phyloP scores from a whole-genome alignment of 2,797 vertebrate genomes.

The Myioborus miniatus region DNA sequence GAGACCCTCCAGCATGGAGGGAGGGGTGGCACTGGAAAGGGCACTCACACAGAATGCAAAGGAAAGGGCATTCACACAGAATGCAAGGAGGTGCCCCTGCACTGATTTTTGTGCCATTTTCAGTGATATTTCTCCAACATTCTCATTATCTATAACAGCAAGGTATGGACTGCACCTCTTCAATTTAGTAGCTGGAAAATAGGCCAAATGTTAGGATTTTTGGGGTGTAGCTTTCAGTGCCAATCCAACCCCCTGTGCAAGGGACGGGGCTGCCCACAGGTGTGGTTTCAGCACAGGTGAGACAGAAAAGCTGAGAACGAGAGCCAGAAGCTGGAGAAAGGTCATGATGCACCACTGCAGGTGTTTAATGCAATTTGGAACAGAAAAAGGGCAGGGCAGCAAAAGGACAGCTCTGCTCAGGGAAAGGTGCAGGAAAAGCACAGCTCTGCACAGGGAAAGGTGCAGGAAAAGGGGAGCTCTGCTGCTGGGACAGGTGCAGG shows the following conservation, averaged over 20 bases:
- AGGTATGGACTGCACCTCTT: not conserved
- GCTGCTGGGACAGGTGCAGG: not conserved
- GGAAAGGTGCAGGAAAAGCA: too few species aligned
- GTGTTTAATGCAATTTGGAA: not conserved
- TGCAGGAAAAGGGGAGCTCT: not conserved
- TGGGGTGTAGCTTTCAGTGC: not conserved
- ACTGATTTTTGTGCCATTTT: fast-evolving
- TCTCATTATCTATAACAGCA: not conserved
- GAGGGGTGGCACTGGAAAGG: fast-evolving
- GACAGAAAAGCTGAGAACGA: not conserved
- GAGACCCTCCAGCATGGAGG: fast-evolving
- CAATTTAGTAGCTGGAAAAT: fast-evolving
- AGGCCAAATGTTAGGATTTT: not conserved
- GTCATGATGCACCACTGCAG: not conserved
- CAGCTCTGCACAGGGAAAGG: too few species aligned
- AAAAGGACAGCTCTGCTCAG: too few species aligned
- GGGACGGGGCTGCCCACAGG: not conserved
- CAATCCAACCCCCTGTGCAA: too few species aligned
- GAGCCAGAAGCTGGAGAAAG: not conserved
- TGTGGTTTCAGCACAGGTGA: not conserved
- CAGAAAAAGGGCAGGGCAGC: not conserved
- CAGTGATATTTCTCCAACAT: fast-evolving
- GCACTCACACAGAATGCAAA: not conserved
- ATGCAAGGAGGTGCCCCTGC: too few species aligned
- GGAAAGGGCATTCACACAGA: not conserved